These are phyloP conservation scores for Berghia stephanieae DNA, from an alignment of 1,140 invertebrate genomes.

Conservation along the genomic window DNA sequence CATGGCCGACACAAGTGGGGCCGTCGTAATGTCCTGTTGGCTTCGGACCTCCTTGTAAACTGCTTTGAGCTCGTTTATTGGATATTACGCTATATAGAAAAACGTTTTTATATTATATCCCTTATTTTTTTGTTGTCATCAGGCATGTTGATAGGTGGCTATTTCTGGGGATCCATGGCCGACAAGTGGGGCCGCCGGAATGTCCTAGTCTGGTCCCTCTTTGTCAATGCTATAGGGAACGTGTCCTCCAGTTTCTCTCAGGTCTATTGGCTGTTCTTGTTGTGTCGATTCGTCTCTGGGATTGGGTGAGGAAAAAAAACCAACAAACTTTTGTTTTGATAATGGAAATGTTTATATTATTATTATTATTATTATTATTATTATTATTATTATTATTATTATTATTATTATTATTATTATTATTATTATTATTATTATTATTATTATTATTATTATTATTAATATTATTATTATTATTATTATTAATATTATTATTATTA, in stretches of 20 bases:
- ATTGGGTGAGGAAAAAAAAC: constrained; percentile 95
- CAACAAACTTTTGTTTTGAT: constrained; percentile 56
- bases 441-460: too few relatives aligned
- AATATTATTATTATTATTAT: too few relatives aligned
- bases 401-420: too few relatives aligned
- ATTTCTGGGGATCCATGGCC: constrained; percentile 89
- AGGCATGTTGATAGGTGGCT: constrained; percentile 95
- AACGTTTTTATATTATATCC: too few relatives aligned
- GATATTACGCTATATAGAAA: too few relatives aligned
- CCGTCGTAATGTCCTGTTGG: constrained; percentile 84
- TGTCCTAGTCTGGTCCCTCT: constrained; percentile 85
- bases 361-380: too few relatives aligned
- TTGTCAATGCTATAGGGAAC: constrained; percentile 88
- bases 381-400: too few relatives aligned
- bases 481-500: too few relatives aligned
- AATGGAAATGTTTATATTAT: too few relatives aligned
- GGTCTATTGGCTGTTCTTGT: constrained; percentile 85
- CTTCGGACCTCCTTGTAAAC: too few relatives aligned
- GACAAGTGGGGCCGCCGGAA: constrained; percentile 85
- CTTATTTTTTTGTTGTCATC: constrained; percentile 63
- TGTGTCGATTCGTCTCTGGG: constrained; percentile 89
- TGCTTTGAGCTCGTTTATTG: too few relatives aligned
- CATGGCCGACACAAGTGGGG: constrained; percentile 86
- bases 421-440: too few relatives aligned
- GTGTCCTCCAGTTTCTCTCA: constrained; percentile 88